Evolutionary conservation across 2,797 vertebrate species (phyloP).

Genomic region (Chelon auratus): DNA sequence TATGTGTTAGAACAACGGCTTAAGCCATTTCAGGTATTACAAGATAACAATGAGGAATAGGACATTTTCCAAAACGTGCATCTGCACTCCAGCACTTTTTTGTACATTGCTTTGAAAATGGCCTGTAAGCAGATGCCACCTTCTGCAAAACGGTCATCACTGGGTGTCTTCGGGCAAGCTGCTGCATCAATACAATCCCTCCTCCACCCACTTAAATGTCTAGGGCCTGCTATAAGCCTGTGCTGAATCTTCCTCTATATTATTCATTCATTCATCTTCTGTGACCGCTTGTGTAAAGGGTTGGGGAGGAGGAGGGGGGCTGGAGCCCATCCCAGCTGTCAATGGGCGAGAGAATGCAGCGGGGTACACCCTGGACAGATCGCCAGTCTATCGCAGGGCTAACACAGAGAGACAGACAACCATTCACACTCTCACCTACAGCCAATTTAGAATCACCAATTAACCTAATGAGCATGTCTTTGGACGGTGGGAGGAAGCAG

Average conservation of each 20-base stretch:
- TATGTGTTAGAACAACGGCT: constrained; percentile 18
- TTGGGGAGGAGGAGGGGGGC: too few species aligned
- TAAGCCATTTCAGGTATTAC: constrained; percentile 3
- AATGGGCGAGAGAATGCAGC: too few species aligned
- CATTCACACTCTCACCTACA: too few species aligned
- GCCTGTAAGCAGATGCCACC: constrained; percentile 25
- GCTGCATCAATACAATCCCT: constrained; percentile 17
- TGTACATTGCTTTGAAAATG: constrained; percentile 13
- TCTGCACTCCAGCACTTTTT: neutral
- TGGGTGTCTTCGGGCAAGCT: constrained; percentile 10
- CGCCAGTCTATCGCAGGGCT: too few species aligned
- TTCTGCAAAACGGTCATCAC: constrained; percentile 24
- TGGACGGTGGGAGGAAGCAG: too few species aligned
- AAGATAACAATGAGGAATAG: neutral
- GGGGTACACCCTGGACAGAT: too few species aligned
- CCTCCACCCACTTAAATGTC: constrained; percentile 14
- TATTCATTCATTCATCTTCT: too few species aligned
- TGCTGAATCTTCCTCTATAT: constrained; percentile 1
- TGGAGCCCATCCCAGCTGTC: too few species aligned
- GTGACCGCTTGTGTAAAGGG: too few species aligned
- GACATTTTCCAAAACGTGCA: neutral
- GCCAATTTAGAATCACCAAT: too few species aligned
- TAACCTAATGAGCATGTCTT: too few species aligned
- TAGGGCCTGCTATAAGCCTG: neutral
- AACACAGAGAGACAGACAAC: too few species aligned